Percentiles rank a stretch among this genome's conserved stretches.
Conservation (phyloP, 2,888 invertebrate species). For the Meiosimyza platycephala region DNA sequence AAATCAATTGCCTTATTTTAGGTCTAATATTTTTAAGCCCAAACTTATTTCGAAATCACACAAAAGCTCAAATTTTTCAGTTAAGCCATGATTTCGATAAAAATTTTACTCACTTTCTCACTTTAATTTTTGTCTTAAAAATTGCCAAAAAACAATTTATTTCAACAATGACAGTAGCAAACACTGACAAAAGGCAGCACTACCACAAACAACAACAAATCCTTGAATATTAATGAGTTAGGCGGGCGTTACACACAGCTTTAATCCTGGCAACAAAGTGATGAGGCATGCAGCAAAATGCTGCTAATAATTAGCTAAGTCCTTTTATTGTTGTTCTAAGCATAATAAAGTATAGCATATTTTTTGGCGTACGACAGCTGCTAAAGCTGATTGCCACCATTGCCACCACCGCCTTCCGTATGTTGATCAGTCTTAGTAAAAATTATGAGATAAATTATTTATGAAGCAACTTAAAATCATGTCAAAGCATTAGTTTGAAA, state of each 20-base stretch:
- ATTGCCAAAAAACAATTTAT: no score
- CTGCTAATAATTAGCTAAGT: slow-evolving; percentile 19
- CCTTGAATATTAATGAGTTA: slow-evolving; percentile 30
- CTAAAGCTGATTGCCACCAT: neutral
- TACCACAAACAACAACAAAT: slow-evolving; percentile 6
- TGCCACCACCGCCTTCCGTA: neutral
- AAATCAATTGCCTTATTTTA: no score
- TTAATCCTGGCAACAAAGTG: neutral
- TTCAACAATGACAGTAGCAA: no score
- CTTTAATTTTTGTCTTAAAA: no score
- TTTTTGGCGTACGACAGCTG: slow-evolving; percentile 19
- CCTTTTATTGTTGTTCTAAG: slow-evolving; percentile 14
- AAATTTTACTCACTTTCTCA: no score
- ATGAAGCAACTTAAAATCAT: neutral
- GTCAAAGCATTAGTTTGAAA: no score
- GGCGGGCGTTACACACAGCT: neutral
- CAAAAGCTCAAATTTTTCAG: no score
- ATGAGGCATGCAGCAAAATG: neutral
- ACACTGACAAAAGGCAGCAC: neutral
- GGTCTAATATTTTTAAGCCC: no score
- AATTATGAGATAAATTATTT: slow-evolving; percentile 3
- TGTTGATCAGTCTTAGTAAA: slow-evolving; percentile 2
- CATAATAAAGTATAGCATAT: neutral
- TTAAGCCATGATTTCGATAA: no score
- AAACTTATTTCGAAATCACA: no score